A percentile compares a stretch with the other conserved stretches of the same genome.
These are phyloP conservation scores for Orycteropus afer DNA, from an alignment of 2,113 vertebrate genomes.

Conservation along the genomic window DNA sequence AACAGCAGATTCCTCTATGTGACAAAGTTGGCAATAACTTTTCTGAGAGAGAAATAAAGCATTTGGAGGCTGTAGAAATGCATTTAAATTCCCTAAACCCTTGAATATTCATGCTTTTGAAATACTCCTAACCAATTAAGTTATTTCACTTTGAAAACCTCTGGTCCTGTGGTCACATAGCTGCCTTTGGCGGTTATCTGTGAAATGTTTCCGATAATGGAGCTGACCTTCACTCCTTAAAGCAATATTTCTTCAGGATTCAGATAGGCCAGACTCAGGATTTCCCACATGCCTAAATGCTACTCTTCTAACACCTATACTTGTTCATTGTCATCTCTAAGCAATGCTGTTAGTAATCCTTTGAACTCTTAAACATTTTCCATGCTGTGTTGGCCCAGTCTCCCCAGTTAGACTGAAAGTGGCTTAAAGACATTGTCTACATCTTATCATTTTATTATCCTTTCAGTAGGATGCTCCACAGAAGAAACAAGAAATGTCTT, in stretches of 20 bases:
- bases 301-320: neutral
- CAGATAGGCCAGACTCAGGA: neutral
- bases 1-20: constrained; percentile 62
- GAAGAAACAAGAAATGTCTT: neutral
- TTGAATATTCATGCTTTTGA: constrained; percentile 21
- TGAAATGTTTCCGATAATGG: constrained; percentile 15
- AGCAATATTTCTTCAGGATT: neutral
- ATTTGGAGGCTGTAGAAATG: constrained; percentile 39
- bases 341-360: neutral
- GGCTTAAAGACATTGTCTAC: neutral
- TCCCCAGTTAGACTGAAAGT: neutral
- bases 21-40: constrained; percentile 41
- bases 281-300: neutral
- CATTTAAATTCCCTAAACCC: constrained; percentile 4
- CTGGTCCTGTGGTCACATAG: neutral
- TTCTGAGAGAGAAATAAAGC: constrained; percentile 27
- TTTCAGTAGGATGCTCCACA: neutral
- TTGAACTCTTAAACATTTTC: neutral
- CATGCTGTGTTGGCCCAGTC: neutral
- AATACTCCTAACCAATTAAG: neutral
- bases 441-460: neutral
- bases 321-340: neutral
- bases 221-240: neutral
- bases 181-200: neutral
- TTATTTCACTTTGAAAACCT: constrained; percentile 24